Base-by-base conservation (phyloP, 2,888 invertebrate genomes). In the Scaptomyza cyrtandrae region DNA sequence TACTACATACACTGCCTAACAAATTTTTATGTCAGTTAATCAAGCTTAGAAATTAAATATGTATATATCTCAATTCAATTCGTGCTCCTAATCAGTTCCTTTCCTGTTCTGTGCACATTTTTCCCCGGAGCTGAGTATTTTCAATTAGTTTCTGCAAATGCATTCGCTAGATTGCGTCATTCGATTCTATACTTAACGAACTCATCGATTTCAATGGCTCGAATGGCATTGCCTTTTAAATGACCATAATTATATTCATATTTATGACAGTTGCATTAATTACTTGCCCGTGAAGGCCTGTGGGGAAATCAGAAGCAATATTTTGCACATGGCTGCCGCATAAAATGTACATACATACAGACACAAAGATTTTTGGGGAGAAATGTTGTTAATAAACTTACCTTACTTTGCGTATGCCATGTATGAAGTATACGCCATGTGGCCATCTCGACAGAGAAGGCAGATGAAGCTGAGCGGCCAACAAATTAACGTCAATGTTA, bases 401-500 rank as follows among this genome's bases (percentile, higher is more conserved):
- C 39, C 41, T 41, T 41, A 50, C 10, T 68, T 59, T 31, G 35
- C 37, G 41, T 31, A 41, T 45, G 48, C 14, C 41, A 60, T 13
- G 3, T 59, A 68, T 71, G 29, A 60, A 62, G 65, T 57, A 63
- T 77, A 44, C 63, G 63, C 60, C 61, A 37, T 46, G 44, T 63
- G 58, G 58, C 52, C 67, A 35, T 24, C 14, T 31, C 14, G 44
- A 16, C 53, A 37, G 7, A 24, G 44, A 7, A 7, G 44, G 5
- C 6, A 35, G 58, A 54, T 52, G 43, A 27, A 31, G 53, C 50
- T 27, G 41, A 63, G 6, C 54, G 65, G 48, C 53, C 71, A 64
- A 66, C 39, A 71, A 74, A 80, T 88, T 76, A 83, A 70, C 78
- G 78, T 86, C 86, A 86, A 83, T 78, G 83, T 83, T 84, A 86